Evolutionary conservation across 2,888 invertebrate species (phyloP), one percentile per base, ranked within the genome.

Genomic region (Hemistola chrysoprasaria): DNA sequence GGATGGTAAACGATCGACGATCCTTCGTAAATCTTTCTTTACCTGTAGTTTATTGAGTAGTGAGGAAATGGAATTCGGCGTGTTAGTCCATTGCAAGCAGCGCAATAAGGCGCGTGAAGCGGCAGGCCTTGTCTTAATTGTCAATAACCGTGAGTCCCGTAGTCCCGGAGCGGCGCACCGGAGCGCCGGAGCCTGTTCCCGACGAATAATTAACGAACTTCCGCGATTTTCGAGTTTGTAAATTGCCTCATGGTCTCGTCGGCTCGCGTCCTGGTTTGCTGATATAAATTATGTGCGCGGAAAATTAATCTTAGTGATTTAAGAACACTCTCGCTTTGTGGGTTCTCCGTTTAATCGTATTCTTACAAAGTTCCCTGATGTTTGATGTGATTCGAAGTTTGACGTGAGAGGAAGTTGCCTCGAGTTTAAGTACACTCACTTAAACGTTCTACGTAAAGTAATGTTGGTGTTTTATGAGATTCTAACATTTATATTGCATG

Each of bases 181-280:
- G 68, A 62, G 72, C 69, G 65, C 73, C 71, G 62, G 59, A 66
- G 73, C 74, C 53, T 63, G 72, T 74, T 78, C 78, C 73, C 76
- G 65, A 65, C 78, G 81, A 86, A 88, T 86, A 87, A 87, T 88
- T 88, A 87, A 88, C 85, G 81, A 85, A 87, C 85, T 87, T 87
- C 81, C 80, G 78, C 83, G 86, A 88, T 88, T 87, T 88, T 85
- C 82, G 82, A 87, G 84, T 87, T 87, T 83, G 82, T 85, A 85
- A 87, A 87, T 85, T 83, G 80, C 84, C 83, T 84, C 78, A 84
- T 81, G 85, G 83, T 84, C 81, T 82, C 78, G 78, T 78, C 78
- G 81, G 78, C 79, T 79, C 78, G 76, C 73, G 77, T 78, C 66
- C 82, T 81, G 83, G 83, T 78, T 79, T 76, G 75, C 73, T 72